These are phyloP conservation scores for Lasioglossum morio DNA, from an alignment of 2,888 invertebrate genomes.

Conservation along the genomic window DNA sequence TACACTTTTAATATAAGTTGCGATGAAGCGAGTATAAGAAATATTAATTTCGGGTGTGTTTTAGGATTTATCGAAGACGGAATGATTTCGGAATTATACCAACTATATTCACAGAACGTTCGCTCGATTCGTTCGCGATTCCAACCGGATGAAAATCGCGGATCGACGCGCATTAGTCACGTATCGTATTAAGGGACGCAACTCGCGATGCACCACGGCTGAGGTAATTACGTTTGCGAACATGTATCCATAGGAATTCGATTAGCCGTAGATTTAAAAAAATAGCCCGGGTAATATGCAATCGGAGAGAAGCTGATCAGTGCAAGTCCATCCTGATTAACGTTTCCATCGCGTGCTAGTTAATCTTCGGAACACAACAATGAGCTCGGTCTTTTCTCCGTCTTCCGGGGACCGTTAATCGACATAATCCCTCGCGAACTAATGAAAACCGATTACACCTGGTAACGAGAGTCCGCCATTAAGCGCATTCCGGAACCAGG, in stretches of 20 bases:
- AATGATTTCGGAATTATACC: neutral
- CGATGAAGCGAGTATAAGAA: too few species aligned
- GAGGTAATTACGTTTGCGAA: slow-evolving; percentile 50
- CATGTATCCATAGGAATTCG: slow-evolving; percentile 46
- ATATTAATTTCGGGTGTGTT: neutral
- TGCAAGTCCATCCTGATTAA: slow-evolving; percentile 26
- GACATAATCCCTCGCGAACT: neutral
- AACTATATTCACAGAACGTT: neutral
- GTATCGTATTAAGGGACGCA: slow-evolving; percentile 65
- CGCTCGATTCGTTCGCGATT: neutral
- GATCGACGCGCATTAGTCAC: slow-evolving; percentile 44
- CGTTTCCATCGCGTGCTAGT: slow-evolving; percentile 25
- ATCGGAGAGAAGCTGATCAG: slow-evolving; percentile 15
- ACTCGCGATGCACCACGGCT: slow-evolving; percentile 40
- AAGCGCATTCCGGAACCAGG: too few species aligned
- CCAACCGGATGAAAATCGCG: neutral
- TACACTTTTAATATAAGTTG: too few species aligned
- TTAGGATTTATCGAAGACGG: neutral
- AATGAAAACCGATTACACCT: neutral
- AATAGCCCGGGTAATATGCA: slow-evolving; percentile 23
- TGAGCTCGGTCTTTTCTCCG: neutral
- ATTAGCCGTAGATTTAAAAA: slow-evolving; percentile 51
- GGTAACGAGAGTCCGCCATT: neutral
- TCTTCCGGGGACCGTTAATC: neutral
- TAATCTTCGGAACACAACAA: neutral